phyloP scores from a whole-genome alignment of 2,888 invertebrate genomes.

The Lycaena phlaeas region DNA sequence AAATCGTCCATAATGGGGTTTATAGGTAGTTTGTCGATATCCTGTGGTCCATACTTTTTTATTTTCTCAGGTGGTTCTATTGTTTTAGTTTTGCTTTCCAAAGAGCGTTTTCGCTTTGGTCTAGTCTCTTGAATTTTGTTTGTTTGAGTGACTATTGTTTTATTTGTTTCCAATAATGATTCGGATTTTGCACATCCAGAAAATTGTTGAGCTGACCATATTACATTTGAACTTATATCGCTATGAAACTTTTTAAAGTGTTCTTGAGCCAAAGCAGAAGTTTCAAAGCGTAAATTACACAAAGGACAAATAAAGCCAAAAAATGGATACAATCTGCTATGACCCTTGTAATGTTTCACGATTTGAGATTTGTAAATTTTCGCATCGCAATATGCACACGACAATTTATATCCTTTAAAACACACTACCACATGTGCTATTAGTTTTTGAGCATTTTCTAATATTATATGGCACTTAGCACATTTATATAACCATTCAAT shows the following conservation, averaged over 20 bases:
- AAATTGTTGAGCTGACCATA: no score
- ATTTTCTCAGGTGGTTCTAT: constrained; percentile 24
- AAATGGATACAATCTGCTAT: no score
- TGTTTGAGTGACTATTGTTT: no score
- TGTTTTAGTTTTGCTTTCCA: constrained; percentile 12
- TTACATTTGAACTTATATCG: no score
- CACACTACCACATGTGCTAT: constrained; percentile 32
- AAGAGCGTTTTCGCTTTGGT: constrained; percentile 14
- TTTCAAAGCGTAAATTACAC: no score
- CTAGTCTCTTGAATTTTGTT: not conserved
- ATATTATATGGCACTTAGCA: constrained; percentile 28
- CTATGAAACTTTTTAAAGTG: not conserved
- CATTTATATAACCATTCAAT: constrained; percentile 30
- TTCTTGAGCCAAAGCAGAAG: no score
- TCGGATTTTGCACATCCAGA: no score
- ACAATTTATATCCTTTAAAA: constrained; percentile 14
- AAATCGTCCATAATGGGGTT: constrained; percentile 75
- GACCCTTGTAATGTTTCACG: constrained; percentile 35
- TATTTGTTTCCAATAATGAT: no score
- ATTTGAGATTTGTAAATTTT: constrained; percentile 21
- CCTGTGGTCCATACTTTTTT: constrained; percentile 68
- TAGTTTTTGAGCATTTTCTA: constrained; percentile 26
- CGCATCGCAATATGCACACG: constrained; percentile 25
- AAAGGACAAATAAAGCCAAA: no score
- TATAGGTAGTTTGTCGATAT: constrained; percentile 76